Conservation (phyloP, 2,888 invertebrate genomes). For the Tyria jacobaeae region DNA sequence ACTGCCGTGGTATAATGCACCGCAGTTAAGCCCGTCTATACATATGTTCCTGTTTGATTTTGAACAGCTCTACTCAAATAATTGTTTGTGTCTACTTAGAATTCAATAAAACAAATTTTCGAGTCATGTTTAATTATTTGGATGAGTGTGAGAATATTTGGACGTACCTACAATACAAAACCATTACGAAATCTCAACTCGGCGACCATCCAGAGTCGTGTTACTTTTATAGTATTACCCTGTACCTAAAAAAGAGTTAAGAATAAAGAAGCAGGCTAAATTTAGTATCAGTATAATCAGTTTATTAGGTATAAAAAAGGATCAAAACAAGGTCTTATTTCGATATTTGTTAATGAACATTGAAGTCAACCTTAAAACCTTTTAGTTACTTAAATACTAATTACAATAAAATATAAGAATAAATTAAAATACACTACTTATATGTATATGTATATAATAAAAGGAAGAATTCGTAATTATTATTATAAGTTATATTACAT, state of each 20-base stretch:
- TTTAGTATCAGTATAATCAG: too few relatives aligned
- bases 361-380: too few relatives aligned
- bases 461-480: too few relatives aligned
- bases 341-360: too few relatives aligned
- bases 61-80: slow-evolving; percentile 46
- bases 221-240: slow-evolving; percentile 29
- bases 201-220: slow-evolving; percentile 15
- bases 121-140: slow-evolving; percentile 48
- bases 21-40: slow-evolving; percentile 39
- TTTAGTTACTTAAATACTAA: too few relatives aligned
- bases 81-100: slow-evolving; percentile 54
- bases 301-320: too few relatives aligned
- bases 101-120: slow-evolving; percentile 50
- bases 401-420: too few relatives aligned
- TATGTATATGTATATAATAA: too few relatives aligned
- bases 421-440: too few relatives aligned
- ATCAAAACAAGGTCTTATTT: too few relatives aligned
- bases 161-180: slow-evolving; percentile 28
- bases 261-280: neutral
- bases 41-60: slow-evolving; percentile 49
- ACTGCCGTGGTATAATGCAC: slow-evolving; percentile 51
- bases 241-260: slow-evolving; percentile 9
- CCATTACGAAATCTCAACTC: slow-evolving; percentile 27
- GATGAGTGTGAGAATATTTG: slow-evolving; percentile 48
- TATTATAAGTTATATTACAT: too few relatives aligned